Percentiles rank a stretch among this genome's conserved stretches.
Conservation (phyloP, 2,888 invertebrate species). For the Physocephala rufipes region DNA sequence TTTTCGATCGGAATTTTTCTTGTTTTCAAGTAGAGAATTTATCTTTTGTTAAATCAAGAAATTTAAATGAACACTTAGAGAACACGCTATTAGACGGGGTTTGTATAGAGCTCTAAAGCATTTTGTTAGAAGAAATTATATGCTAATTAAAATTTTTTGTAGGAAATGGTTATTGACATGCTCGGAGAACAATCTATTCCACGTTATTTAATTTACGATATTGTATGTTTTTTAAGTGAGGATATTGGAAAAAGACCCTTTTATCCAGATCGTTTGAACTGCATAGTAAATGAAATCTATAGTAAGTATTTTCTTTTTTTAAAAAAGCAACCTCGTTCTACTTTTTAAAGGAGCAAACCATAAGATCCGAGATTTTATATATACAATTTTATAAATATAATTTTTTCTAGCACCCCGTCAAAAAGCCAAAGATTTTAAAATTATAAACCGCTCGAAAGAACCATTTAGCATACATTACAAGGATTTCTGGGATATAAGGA, state of each 20-base stretch:
- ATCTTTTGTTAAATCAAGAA: conserved; percentile 80
- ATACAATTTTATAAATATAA: too few species aligned
- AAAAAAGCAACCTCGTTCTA: not conserved
- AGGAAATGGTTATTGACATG: conserved; percentile 98
- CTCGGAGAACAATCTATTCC: conserved; percentile 79
- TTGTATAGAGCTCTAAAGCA: conserved; percentile 63
- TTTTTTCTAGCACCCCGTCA: conserved; percentile 69
- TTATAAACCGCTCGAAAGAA: conserved; percentile 79
- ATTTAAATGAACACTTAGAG: conserved; percentile 75
- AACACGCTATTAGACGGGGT: conserved; percentile 94
- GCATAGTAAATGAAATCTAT: conserved; percentile 79
- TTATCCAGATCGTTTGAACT: conserved; percentile 76
- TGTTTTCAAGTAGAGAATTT: conserved; percentile 86
- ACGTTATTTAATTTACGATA: conserved; percentile 94
- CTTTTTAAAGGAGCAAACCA: conserved; percentile 12
- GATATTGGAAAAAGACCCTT: conserved; percentile 83
- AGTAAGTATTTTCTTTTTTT: too few species aligned
- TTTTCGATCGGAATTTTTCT: conserved; percentile 94
- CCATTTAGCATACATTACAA: conserved; percentile 92
- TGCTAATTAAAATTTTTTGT: conserved; percentile 43
- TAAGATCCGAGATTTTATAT: too few species aligned
- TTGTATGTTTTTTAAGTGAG: conserved; percentile 80
- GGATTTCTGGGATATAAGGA: conserved; percentile 87
- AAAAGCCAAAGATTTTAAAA: conserved; percentile 79
- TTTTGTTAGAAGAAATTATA: conserved; percentile 22